Base-by-base conservation (phyloP, 2,113 vertebrate genomes). In the Centropus unirufus region DNA sequence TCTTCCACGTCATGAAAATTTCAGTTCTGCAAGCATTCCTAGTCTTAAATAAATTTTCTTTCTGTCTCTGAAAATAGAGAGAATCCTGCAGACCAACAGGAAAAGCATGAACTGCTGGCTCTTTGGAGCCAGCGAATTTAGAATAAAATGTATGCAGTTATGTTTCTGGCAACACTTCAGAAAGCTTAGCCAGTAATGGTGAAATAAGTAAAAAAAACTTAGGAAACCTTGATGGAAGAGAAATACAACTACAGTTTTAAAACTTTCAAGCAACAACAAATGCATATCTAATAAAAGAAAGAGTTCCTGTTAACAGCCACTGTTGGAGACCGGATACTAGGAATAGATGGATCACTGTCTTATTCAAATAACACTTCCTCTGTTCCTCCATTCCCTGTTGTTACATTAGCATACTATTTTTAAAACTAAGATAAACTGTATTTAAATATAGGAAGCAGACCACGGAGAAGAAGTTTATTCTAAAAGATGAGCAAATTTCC, bases 381-480 rank as follows among this genome's bases (percentile, higher is more conserved):
- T 69, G 18, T 36, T 89, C 34, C 21, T 74, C 39, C 91, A 14
- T 66, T 76, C 47, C 55, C 12, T 68, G 29, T 54, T 82, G 80
- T 86, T 79, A 74, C 52, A 64, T 74, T 73, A 82, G 5, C 55
- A 86, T 36, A 29, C 6, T 95, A 39, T 88, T 93, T 96, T 95
- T 49, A 92, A 77, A 85, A 67, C 32, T 13, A 61, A 90, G 51
- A 83, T 36, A 93, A 95, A 81, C 47, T 47, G 0, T 40, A n/a
- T 90, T 91, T 85, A 88, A 90, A 80, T 83, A 70, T 15, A 70
- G 73, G 72, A 94, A 81, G 19, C 14, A 83, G 70, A 77, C 21
- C 0, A 0, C 2, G 1, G 29, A 87, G 47, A 86, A 85, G 58
- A 9, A 80, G 46, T 55, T 70, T 90, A 58, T 83, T 85, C 4